Base-by-base conservation (phyloP, 2,888 invertebrate genomes). In the Chelonus formosanus region DNA sequence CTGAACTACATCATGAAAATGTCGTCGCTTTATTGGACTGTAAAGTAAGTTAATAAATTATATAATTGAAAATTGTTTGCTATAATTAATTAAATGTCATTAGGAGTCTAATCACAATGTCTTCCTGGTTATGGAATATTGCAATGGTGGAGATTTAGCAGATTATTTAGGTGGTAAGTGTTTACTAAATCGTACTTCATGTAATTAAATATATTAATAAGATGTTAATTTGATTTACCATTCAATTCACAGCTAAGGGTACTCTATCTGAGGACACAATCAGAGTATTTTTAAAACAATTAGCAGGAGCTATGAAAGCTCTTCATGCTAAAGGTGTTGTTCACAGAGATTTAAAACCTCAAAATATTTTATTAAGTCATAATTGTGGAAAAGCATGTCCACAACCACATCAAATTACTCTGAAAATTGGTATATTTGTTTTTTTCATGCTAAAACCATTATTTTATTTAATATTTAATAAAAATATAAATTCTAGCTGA, bases 111-210 rank as follows among this genome's bases (percentile, higher is more conserved):
- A 92, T 72, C 92, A 93, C 77, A 93, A 97, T 86, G 98, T 99
- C 74, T 97, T 93, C 87, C 91, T 99, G 78, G 97, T 99, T 78
- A 99, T 99, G 97, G 98, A 99, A 93, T 98, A 96, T 86, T 99
- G 99, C 87, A 99, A 99, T 89, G 98, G 98, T 57, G 98, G 99
- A 32, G 99, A 99, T 86, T 87, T 99, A 85, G 97, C 98, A 31
- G 99, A 99, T 87, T 99, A 98, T 87, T 89, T 99, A 74, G 91
- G 91, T 82, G 91, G 90, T 90, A 84, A 82, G 84, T 20, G 20
- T 20, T 20, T 20, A 20, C 20, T 20, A 20, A 20, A 20, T 20
- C 20, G 2, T 20, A 20, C 20, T 20, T 20, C 1, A 20, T 20
- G 20, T 78, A 8, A 58, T 31, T 31, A 56, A 45, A 40, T 20